These are phyloP conservation scores for Imbricaverruca yamaguchii DNA, from an alignment of 2,888 invertebrate genomes.

Conservation along the genomic window DNA sequence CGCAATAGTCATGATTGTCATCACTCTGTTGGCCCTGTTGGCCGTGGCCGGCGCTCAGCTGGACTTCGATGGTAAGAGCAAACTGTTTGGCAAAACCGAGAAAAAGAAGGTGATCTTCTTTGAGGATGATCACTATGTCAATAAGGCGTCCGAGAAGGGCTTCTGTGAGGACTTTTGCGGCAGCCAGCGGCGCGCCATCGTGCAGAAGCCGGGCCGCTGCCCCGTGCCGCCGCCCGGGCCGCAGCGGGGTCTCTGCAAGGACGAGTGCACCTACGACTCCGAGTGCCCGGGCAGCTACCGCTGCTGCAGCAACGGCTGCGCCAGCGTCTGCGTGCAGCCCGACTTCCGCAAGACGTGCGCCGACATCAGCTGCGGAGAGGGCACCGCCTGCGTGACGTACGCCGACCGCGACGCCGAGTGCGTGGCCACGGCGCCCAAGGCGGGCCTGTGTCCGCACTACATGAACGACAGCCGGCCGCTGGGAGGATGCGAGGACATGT, in stretches of 20 bases:
- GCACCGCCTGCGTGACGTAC: background rate
- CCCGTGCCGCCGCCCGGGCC: background rate
- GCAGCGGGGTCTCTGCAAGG: background rate
- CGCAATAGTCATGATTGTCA: background rate
- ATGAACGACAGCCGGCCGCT: conserved; percentile 11
- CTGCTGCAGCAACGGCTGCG: conserved; percentile 12
- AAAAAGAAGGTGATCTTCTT: background rate
- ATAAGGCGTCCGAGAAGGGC: background rate
- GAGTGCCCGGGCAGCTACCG: background rate
- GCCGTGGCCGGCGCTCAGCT: background rate
- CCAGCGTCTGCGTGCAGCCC: conserved; percentile 5
- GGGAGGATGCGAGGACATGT: conserved; percentile 9
- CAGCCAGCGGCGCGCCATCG: too few species aligned
- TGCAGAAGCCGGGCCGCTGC: background rate
- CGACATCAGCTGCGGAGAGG: background rate
- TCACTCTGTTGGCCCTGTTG: background rate
- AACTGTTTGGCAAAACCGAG: too few species aligned
- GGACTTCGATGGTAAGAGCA: background rate
- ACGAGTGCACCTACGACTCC: conserved; percentile 17
- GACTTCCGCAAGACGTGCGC: background rate
- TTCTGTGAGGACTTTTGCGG: background rate
- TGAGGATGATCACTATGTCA: conserved; percentile 2
- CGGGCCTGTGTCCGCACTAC: background rate
- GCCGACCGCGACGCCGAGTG: background rate
- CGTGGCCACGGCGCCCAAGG: background rate